phyloP scores from a whole-genome alignment of 1,140 invertebrate genomes.

The Hypothenemus hampei region DNA sequence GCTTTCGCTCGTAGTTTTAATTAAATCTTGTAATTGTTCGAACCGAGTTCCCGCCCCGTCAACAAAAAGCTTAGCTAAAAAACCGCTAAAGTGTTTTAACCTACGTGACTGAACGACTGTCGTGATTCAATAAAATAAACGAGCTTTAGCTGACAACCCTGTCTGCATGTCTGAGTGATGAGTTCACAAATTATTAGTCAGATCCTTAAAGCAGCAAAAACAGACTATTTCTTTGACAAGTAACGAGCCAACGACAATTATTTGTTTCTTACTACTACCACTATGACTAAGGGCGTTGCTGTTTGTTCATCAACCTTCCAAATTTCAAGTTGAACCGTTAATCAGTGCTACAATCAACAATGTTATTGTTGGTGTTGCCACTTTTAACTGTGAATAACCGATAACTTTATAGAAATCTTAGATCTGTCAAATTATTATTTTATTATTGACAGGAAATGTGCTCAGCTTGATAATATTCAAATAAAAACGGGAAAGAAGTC shows the following conservation, averaged over 20 bases:
- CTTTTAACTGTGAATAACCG: too few species aligned
- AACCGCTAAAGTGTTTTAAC: conserved; percentile 39
- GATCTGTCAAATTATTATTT: too few species aligned
- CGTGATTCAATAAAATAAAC: conserved; percentile 43
- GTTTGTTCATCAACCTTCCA: too few species aligned
- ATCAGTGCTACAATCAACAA: too few species aligned
- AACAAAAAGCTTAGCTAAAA: conserved; percentile 36
- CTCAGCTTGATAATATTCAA: too few species aligned
- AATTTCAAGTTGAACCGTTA: too few species aligned
- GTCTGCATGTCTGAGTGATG: conserved; percentile 33
- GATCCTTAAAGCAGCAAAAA: conserved; percentile 6
- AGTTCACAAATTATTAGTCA: conserved; percentile 30
- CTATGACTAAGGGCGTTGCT: too few species aligned
- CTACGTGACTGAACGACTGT: conserved; percentile 41
- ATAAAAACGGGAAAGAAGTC: too few species aligned
- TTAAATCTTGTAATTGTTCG: conserved; percentile 47
- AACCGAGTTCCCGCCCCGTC: conserved; percentile 34
- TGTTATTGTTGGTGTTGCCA: too few species aligned
- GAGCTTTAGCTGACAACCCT: conserved; percentile 35
- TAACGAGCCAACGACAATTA: conserved; percentile 11
- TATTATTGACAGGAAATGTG: too few species aligned
- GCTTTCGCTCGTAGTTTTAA: conserved; percentile 45
- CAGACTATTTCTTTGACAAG: conserved; percentile 3
- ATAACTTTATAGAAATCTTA: too few species aligned
- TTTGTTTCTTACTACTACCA: too few species aligned